Evolutionary conservation across 1,140 invertebrate species (phyloP).

Genomic region (Hesperophylax magnus): DNA sequence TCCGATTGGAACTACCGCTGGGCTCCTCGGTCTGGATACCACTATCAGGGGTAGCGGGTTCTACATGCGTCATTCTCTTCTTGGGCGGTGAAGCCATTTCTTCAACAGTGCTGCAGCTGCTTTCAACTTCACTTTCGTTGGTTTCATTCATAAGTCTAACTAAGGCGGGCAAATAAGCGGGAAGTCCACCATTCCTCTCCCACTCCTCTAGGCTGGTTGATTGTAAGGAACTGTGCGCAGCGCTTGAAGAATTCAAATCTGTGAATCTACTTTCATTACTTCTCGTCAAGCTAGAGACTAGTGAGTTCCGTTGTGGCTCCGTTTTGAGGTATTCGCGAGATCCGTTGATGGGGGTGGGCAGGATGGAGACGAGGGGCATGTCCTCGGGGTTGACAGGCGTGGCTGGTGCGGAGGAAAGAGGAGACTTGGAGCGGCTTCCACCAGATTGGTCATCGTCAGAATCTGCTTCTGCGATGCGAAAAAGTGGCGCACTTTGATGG

Average conservation of each 20-base stretch:
- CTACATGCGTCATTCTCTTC: slow-evolving; percentile 32
- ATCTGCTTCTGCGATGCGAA: slow-evolving; percentile 72
- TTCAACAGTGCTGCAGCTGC: slow-evolving; percentile 65
- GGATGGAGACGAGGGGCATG: slow-evolving; percentile 67
- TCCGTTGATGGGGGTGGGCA: slow-evolving; percentile 72
- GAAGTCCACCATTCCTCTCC: slow-evolving; percentile 37
- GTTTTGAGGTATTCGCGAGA: slow-evolving; percentile 68
- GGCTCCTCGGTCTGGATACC: slow-evolving; percentile 60
- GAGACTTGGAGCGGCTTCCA: slow-evolving; percentile 64
- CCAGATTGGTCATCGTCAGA: slow-evolving; percentile 72
- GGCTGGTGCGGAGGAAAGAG: slow-evolving; percentile 59
- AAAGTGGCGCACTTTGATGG: slow-evolving; percentile 68
- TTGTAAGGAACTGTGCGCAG: slow-evolving; percentile 8
- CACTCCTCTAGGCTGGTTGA: slow-evolving; percentile 23
- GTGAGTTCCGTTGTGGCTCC: slow-evolving; percentile 53
- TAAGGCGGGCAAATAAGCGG: slow-evolving; percentile 61
- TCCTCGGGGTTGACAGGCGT: slow-evolving; percentile 60
- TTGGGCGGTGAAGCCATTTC: slow-evolving; percentile 58
- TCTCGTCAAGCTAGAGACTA: background rate
- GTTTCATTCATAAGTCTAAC: slow-evolving; percentile 67
- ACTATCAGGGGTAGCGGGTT: slow-evolving; percentile 60
- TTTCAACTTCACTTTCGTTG: slow-evolving; percentile 68
- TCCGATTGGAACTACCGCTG: slow-evolving; percentile 59
- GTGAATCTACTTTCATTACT: background rate
- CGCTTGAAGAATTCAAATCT: background rate